Evolutionary conservation across 2,797 vertebrate genomes (phyloP).

Genomic region (Australoheros facetus): DNA sequence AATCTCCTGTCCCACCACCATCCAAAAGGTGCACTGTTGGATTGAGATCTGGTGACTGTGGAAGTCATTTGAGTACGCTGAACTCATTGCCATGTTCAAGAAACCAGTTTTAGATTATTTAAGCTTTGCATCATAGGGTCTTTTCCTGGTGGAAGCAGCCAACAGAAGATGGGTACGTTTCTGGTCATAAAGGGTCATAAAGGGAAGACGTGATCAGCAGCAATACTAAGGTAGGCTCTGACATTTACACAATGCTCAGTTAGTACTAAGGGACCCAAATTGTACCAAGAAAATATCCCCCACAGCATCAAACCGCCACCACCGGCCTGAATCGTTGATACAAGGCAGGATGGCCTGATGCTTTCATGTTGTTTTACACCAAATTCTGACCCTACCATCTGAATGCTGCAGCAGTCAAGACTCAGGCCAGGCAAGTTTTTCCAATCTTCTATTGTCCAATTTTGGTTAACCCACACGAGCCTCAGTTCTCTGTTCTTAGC

Average conservation of each 20-base stretch:
- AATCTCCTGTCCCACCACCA: background rate
- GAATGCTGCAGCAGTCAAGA: background rate
- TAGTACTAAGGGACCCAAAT: background rate
- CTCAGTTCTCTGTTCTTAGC: background rate
- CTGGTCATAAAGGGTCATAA: background rate
- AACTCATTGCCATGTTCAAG: background rate
- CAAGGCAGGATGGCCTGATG: background rate
- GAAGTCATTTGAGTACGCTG: background rate
- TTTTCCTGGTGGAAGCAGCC: background rate
- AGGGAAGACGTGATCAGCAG: background rate
- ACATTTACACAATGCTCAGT: background rate
- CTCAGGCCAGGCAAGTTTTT: background rate
- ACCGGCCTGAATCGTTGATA: background rate
- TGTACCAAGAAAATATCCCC: background rate
- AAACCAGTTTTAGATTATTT: background rate
- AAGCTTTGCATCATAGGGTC: background rate
- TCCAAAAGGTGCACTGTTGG: background rate
- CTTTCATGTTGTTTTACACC: background rate
- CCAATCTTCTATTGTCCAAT: background rate
- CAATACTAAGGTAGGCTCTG: background rate
- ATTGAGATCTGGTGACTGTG: background rate
- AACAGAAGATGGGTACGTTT: accelerated
- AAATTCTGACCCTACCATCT: background rate
- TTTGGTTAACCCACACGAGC: background rate
- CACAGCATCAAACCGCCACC: background rate